Evolutionary conservation across 2,888 invertebrate genomes (phyloP), one percentile per base, ranked within the genome.

Genomic region (Pyrocoelia pectoralis): DNA sequence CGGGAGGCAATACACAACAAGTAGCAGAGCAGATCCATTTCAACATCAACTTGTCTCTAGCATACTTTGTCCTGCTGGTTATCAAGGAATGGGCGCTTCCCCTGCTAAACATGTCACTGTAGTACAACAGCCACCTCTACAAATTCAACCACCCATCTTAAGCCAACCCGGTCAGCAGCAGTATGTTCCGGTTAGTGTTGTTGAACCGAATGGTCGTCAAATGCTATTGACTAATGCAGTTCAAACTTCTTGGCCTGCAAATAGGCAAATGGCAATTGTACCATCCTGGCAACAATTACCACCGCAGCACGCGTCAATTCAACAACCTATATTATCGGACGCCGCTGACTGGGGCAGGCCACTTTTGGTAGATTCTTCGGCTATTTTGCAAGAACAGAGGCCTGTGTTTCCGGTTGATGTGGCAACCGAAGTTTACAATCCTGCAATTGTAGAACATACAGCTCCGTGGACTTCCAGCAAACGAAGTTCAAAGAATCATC

Each of bases 41-140:
- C 92, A 93, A 74, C 92, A 94, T 74, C 93, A 95, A 81, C 87
- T 97, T 80, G 95, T 96, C 33, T 95, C 95, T n/a, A 95, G 96
- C 50, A 93, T 97, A 75, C 85, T 97, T 56, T 96, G 96, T 81
- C 95, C 95, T 75, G 92, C 93, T 41, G 89, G 91, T 14, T 94
- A 96, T 77, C 95, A 95, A 84, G 84, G 83, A 15, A 85, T 89
- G 83, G 87, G 88, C 56, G 81, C 80, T 24, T 90, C 90, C 54
- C 90, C 90, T 29, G 87, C 88, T 2, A 88, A 90, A 75, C 89
- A 89, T 73, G 87, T 90, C 68, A 89, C 90, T 41, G 88, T 88
- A 29, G 86, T 87, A 18, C 87, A 89, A 72, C 89, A 89, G 68
- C 87, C 87, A 56, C 84, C 84, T 3, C 83, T 94, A 68, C 94